phyloP scores from a whole-genome alignment of 2,888 invertebrate species.

The Sepioteuthis lessoniana region DNA sequence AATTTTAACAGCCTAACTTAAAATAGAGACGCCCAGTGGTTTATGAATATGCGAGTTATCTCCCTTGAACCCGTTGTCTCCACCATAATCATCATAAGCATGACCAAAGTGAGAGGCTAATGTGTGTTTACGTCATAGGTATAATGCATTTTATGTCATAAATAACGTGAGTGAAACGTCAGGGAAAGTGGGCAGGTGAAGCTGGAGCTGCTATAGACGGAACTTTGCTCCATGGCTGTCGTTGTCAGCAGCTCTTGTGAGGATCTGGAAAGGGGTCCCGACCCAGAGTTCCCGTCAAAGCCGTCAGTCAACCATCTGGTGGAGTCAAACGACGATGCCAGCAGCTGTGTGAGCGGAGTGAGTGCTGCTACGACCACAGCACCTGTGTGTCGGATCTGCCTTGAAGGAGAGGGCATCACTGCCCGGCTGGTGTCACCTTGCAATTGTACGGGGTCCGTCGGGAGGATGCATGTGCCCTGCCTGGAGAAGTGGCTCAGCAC shows the following conservation, averaged over 20 bases:
- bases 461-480: constrained; percentile 83
- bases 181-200: background rate
- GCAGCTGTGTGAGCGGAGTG: background rate
- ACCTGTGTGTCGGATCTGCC: constrained; percentile 77
- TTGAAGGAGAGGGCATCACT: constrained; percentile 76
- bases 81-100: background rate
- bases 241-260: background rate
- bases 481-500: constrained; percentile 83
- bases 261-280: background rate
- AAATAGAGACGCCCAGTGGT: no score
- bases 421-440: constrained; percentile 79
- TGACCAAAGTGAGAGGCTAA: background rate
- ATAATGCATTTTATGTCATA: background rate
- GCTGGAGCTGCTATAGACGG: background rate
- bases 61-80: background rate
- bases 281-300: background rate
- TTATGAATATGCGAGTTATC: background rate
- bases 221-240: background rate
- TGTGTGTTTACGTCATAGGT: background rate
- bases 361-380: background rate
- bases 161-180: background rate
- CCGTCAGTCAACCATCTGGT: background rate
- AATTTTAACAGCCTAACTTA: no score
- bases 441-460: constrained; percentile 81
- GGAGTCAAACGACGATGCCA: background rate